These are phyloP conservation scores for Stomatorhinus walkeri DNA, from an alignment of 2,797 vertebrate genomes.

Conservation along the genomic window DNA sequence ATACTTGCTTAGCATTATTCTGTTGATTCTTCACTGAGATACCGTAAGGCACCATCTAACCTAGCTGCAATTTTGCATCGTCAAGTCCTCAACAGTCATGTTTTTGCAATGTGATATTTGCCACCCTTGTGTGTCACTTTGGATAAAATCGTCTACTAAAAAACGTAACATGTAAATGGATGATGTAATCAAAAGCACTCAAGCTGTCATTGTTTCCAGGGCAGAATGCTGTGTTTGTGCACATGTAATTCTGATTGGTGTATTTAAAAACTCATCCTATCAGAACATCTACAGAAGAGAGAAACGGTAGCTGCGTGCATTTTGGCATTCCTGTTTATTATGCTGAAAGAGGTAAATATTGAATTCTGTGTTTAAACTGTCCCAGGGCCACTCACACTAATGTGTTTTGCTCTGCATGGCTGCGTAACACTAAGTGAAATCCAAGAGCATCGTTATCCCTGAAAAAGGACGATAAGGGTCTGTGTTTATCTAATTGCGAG, in stretches of 20 bases:
- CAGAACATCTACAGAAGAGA: constrained; percentile 32
- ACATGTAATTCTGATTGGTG: not conserved
- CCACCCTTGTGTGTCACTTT: not conserved
- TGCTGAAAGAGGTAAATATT: constrained; percentile 39
- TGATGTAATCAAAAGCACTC: constrained; percentile 17
- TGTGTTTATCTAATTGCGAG: constrained; percentile 2
- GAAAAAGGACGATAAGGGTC: constrained; percentile 30
- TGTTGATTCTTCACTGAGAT: constrained; percentile 30
- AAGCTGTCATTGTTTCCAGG: constrained; percentile 21
- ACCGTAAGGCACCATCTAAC: constrained; percentile 38
- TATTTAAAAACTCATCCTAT: constrained; percentile 30
- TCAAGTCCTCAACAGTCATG: not conserved
- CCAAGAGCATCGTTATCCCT: constrained; percentile 32
- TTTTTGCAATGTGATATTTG: not conserved
- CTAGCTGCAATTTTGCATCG: not conserved
- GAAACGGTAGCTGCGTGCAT: constrained; percentile 29
- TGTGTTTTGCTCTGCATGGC: constrained; percentile 25
- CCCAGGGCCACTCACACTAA: constrained; percentile 41
- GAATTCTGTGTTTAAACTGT: constrained; percentile 43
- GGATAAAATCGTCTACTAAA: not conserved
- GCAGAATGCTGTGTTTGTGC: not conserved
- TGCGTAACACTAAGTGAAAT: constrained; percentile 41
- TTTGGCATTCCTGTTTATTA: constrained; percentile 39
- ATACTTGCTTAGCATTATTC: not conserved
- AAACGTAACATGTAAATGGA: not conserved